Percentiles rank a stretch among this genome's conserved stretches.
Conservation (phyloP, 2,113 vertebrate genomes). For the Corythaeola cristata region DNA sequence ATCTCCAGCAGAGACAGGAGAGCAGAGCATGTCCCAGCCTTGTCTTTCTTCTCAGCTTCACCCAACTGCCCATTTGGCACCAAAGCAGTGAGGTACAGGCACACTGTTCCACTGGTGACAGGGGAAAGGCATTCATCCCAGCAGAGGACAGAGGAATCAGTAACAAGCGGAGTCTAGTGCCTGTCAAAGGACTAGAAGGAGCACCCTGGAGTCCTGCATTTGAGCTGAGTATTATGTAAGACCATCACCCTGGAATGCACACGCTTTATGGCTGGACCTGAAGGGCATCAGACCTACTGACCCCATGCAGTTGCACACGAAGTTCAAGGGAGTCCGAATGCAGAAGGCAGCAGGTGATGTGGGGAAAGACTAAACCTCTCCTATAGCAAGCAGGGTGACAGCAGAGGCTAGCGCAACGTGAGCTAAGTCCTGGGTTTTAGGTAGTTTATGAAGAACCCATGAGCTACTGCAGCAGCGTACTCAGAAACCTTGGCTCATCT, state of each 20-base stretch:
- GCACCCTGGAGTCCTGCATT: neutral
- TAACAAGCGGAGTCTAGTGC: neutral
- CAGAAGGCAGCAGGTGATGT: neutral
- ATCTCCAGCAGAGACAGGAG: neutral
- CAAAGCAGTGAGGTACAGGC: neutral
- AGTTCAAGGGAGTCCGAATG: neutral
- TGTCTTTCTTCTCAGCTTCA: neutral
- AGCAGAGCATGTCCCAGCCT: neutral
- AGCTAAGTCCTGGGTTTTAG: neutral
- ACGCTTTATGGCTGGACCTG: neutral
- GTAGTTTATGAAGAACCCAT: constrained; percentile 22
- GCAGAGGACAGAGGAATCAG: neutral
- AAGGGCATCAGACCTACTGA: neutral
- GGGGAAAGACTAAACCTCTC: neutral
- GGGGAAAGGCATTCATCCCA: neutral
- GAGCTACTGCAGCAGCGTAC: neutral
- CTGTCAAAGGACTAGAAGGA: neutral
- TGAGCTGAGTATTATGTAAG: neutral
- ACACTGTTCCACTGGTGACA: neutral
- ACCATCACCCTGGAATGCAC: neutral
- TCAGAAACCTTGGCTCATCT: neutral
- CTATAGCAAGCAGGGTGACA: neutral
- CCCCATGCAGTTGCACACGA: neutral
- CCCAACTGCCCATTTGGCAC: neutral
- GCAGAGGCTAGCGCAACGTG: neutral